phyloP scores from a whole-genome alignment of 2,113 vertebrate genomes.

The Strix aluco region DNA sequence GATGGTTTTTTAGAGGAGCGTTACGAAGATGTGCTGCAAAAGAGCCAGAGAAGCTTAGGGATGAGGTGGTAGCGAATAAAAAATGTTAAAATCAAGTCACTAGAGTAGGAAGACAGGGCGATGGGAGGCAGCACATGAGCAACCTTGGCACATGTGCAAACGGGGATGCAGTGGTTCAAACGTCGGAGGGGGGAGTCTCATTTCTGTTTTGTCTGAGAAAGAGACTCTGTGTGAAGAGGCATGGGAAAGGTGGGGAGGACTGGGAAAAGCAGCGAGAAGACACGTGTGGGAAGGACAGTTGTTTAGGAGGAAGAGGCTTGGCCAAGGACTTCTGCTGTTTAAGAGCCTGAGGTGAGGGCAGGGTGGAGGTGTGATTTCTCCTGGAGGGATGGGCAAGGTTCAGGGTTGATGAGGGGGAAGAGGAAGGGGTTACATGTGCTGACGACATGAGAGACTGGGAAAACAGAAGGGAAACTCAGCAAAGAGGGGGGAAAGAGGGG shows the following conservation, averaged over 20 bases:
- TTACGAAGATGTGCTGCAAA: not conserved
- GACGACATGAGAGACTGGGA: not conserved
- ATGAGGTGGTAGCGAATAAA: too few species aligned
- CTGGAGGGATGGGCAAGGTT: not conserved
- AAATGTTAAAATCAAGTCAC: not conserved
- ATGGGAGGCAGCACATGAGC: not conserved
- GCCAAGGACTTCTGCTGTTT: accelerated
- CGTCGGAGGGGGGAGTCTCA: not conserved
- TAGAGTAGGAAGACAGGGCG: not conserved
- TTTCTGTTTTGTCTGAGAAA: not conserved
- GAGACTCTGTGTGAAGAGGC: not conserved
- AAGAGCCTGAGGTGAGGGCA: not conserved
- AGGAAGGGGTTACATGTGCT: not conserved
- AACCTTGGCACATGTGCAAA: not conserved
- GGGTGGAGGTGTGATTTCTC: not conserved
- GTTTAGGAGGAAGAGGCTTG: not conserved
- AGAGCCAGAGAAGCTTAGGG: not conserved
- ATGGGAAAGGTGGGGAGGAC: not conserved
- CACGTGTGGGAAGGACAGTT: not conserved
- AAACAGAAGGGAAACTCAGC: not conserved
- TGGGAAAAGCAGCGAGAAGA: not conserved
- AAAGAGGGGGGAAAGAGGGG: not conserved
- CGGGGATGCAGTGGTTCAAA: not conserved
- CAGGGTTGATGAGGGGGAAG: not conserved
- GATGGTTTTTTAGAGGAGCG: not conserved